Conservation (phyloP, 1,140 invertebrate species). For the Plectus sambesii region DNA sequence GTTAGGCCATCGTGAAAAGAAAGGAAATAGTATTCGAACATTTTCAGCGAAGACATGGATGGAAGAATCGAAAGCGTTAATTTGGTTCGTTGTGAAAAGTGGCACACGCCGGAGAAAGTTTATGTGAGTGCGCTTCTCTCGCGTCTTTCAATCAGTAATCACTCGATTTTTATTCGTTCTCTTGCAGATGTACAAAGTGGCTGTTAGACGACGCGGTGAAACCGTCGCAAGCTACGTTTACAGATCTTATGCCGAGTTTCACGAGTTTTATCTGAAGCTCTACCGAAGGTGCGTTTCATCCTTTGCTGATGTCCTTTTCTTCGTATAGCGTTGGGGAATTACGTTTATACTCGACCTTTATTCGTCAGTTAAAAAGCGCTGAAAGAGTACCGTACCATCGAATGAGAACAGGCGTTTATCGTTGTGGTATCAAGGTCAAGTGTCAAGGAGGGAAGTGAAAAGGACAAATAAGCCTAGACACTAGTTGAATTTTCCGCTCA, state of each 20-base stretch:
- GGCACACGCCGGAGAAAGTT: constrained; percentile 92
- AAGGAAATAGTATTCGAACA: not conserved
- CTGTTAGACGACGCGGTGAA: constrained; percentile 70
- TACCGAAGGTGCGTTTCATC: constrained; percentile 63
- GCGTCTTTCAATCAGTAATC: no score
- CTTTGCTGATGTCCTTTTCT: no score
- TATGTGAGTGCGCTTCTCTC: constrained; percentile 60
- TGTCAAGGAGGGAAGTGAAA: no score
- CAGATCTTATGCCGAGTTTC: constrained; percentile 87
- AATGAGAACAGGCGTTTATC: no score
- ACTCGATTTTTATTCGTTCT: constrained; percentile 4
- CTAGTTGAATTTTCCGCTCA: constrained; percentile 13
- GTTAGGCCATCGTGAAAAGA: no score
- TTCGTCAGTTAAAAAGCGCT: no score
- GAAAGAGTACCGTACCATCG: no score
- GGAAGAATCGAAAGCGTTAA: constrained; percentile 72
- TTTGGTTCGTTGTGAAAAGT: constrained; percentile 78
- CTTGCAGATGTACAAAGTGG: constrained; percentile 66
- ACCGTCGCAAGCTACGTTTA: constrained; percentile 72
- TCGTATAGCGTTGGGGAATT: no score
- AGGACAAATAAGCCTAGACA: no score
- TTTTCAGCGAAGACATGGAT: constrained; percentile 67
- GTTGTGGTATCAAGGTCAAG: no score
- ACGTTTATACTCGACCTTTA: no score
- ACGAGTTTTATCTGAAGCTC: constrained; percentile 86